These are phyloP conservation scores for Lophius americanus DNA, from an alignment of 2,797 vertebrate genomes.

Conservation along the genomic window DNA sequence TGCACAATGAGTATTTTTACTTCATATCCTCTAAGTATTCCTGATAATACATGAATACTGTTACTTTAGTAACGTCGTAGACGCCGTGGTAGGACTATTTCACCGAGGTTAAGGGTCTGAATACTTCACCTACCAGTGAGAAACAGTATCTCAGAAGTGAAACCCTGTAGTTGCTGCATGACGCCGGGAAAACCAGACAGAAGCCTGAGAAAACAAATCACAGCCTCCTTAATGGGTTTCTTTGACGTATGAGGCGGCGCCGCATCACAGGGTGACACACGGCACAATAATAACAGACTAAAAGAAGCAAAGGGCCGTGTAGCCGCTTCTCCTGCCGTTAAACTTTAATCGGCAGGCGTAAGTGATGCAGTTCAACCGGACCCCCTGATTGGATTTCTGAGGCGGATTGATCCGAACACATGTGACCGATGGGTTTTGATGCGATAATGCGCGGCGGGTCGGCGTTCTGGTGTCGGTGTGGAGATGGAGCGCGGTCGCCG, in stretches of 20 bases:
- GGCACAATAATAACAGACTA: conserved; percentile 60
- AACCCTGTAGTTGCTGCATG: conserved; percentile 16
- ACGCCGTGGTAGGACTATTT: too few relatives aligned
- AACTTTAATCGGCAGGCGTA: conserved; percentile 69
- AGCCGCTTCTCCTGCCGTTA: conserved; percentile 68
- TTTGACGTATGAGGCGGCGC: conserved; percentile 53
- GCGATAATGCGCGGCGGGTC: conserved; percentile 58
- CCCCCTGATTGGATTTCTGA: conserved; percentile 60
- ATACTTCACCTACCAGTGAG: too few relatives aligned
- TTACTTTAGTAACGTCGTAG: too few relatives aligned
- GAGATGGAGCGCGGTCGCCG: conserved; percentile 39
- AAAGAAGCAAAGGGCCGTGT: conserved; percentile 55
- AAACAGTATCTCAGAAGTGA: conserved; percentile 8
- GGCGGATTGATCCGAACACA: conserved; percentile 70
- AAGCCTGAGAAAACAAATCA: conserved; percentile 49
- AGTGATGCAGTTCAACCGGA: conserved; percentile 67
- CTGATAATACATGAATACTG: too few relatives aligned
- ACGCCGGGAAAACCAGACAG: conserved; percentile 29
- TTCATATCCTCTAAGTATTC: too few relatives aligned
- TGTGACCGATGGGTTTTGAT: conserved; percentile 60
- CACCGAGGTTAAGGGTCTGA: too few relatives aligned
- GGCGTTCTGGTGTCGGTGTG: conserved; percentile 24
- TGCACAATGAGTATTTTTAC: too few relatives aligned
- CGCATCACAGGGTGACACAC: conserved; percentile 64
- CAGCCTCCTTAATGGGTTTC: conserved; percentile 67